These are phyloP conservation scores for Smutsia temminckii DNA, from an alignment of 2,797 vertebrate genomes.

Conservation along the genomic window DNA sequence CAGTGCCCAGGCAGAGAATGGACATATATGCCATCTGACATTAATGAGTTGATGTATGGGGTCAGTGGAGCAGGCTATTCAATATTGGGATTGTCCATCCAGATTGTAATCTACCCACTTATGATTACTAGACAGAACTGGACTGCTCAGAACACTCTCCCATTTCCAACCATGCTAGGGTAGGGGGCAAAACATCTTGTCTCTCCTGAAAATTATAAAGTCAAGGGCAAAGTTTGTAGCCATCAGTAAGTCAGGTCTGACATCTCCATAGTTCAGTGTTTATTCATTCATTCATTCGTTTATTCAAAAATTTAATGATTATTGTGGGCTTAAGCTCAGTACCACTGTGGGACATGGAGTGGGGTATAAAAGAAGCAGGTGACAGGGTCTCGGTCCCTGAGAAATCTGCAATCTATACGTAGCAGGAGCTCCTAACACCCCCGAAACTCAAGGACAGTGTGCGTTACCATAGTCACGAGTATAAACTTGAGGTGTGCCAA, in stretches of 20 bases:
- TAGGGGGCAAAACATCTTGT: not conserved
- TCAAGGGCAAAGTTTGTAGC: not conserved
- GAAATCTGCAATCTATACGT: not conserved
- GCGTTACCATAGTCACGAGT: not conserved
- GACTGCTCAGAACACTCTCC: not conserved
- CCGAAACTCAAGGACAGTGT: not conserved
- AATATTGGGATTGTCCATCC: not conserved
- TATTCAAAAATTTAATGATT: not conserved
- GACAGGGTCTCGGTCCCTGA: not conserved
- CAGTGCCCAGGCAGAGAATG: not conserved
- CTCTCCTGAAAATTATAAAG: not conserved
- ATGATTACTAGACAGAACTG: not conserved
- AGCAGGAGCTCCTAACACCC: not conserved
- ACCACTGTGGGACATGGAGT: not conserved
- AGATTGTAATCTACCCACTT: not conserved
- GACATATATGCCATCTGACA: not conserved
- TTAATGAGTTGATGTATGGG: not conserved
- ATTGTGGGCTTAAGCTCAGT: not conserved
- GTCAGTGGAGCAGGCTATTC: not conserved
- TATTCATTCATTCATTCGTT: not conserved
- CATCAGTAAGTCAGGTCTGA: not conserved
- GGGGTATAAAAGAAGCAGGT: not conserved
- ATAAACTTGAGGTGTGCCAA: not conserved
- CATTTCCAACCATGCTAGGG: not conserved
- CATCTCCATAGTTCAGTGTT: not conserved